A percentile compares a stretch with the other conserved stretches of the same genome.
These are phyloP conservation scores for Falco peregrinus DNA, from an alignment of 2,797 vertebrate genomes.

Conservation along the genomic window DNA sequence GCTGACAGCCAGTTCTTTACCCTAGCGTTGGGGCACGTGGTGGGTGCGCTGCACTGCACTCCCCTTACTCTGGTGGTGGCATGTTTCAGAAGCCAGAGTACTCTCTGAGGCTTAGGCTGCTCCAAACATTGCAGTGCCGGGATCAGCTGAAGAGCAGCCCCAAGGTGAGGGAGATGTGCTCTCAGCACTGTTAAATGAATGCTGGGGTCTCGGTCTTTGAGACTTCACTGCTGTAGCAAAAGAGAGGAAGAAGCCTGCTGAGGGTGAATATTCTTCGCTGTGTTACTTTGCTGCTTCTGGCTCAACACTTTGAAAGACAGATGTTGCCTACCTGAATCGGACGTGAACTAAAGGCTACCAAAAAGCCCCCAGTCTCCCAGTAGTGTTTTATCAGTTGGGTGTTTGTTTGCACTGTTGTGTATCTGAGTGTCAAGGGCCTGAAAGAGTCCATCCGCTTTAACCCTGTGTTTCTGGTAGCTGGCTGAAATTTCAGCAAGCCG, in stretches of 20 bases:
- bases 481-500: not conserved
- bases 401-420: not conserved
- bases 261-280: not conserved
- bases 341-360: not conserved
- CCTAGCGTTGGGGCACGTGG: not conserved
- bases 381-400: not conserved
- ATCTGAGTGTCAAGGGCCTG: not conserved
- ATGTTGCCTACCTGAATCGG: not conserved
- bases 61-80: not conserved
- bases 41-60: not conserved
- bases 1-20: not conserved
- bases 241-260: not conserved
- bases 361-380: not conserved
- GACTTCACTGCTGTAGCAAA: not conserved
- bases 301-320: not conserved
- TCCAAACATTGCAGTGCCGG: not conserved
- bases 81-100: not conserved
- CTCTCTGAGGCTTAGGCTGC: not conserved
- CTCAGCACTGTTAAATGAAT: not conserved
- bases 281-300: not conserved
- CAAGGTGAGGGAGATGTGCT: not conserved
- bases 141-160: not conserved
- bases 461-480: not conserved
- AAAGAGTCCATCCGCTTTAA: not conserved
- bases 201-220: not conserved